These are phyloP conservation scores for Strix uralensis DNA, from an alignment of 2,113 vertebrate species.

Conservation along the genomic window DNA sequence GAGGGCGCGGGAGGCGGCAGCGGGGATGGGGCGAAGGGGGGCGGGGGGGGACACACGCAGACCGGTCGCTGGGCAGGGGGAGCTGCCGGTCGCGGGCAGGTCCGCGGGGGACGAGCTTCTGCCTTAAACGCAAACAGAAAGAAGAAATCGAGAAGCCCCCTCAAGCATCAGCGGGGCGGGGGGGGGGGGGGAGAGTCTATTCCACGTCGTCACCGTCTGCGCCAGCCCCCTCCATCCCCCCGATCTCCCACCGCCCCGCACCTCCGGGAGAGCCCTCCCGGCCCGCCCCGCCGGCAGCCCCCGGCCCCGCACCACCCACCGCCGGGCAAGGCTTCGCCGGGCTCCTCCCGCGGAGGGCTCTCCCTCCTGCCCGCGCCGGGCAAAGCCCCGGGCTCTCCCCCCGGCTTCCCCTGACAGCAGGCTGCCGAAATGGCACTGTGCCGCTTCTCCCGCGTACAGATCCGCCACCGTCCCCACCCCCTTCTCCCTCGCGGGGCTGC, in stretches of 20 bases:
- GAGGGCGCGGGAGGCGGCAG: not conserved
- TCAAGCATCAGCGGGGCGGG: not conserved
- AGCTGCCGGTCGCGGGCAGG: not conserved
- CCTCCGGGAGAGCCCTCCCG: not conserved
- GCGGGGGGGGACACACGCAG: not conserved
- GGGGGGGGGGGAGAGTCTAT: too few species aligned
- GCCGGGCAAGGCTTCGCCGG: not conserved
- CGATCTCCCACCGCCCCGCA: not conserved
- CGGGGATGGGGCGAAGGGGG: not conserved
- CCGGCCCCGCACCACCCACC: not conserved
- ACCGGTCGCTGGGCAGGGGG: not conserved
- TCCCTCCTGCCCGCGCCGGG: not conserved
- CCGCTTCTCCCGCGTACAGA: not conserved
- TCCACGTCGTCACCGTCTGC: not conserved
- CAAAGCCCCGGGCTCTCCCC: not conserved
- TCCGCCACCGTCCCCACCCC: conserved; percentile 20
- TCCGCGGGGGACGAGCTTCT: not conserved
- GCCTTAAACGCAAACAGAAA: conserved; percentile 8
- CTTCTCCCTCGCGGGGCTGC: not conserved
- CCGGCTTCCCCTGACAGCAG: not conserved
- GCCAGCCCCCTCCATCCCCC: not conserved
- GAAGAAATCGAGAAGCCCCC: not conserved
- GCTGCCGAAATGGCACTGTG: conserved; percentile 19
- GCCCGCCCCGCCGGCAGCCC: not conserved
- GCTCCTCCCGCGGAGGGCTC: not conserved